Conservation (phyloP, 1,140 invertebrate species). For the Drosophila ananassae region DNA sequence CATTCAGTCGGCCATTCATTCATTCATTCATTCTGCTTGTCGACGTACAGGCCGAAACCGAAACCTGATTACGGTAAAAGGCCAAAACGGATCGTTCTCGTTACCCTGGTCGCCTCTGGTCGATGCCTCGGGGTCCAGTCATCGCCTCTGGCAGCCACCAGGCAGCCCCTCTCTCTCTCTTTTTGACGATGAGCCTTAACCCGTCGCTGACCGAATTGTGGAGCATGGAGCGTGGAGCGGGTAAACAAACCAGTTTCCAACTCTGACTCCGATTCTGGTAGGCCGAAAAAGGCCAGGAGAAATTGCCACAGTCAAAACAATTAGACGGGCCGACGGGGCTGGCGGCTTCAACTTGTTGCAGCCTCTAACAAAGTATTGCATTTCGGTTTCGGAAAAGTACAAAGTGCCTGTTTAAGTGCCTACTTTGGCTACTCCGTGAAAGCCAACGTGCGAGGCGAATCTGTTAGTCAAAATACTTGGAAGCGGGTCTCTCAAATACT, state of each 20-base stretch:
- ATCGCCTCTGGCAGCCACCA: slow-evolving; percentile 26
- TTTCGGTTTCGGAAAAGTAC: slow-evolving; percentile 58
- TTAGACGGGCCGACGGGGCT: slow-evolving; percentile 50
- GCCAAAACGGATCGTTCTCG: slow-evolving; percentile 41
- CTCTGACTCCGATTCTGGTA: slow-evolving; percentile 3
- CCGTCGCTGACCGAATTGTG: slow-evolving; percentile 44
- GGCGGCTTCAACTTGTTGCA: slow-evolving; percentile 63
- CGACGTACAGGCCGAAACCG: slow-evolving; percentile 20
- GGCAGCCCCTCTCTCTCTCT: not conserved
- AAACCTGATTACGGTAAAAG: slow-evolving; percentile 53
- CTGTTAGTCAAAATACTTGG: no score
- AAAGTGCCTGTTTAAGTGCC: slow-evolving; percentile 68
- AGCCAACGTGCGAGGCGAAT: no score
- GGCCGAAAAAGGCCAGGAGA: slow-evolving; percentile 66
- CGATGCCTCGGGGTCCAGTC: slow-evolving; percentile 24
- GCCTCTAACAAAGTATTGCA: slow-evolving; percentile 25
- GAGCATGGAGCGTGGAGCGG: slow-evolving; percentile 3
- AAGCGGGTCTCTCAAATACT: no score
- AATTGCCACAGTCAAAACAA: slow-evolving; percentile 75
- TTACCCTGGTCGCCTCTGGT: slow-evolving; percentile 15
- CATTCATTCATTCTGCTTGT: slow-evolving; percentile 36
- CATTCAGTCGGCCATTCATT: slow-evolving; percentile 44
- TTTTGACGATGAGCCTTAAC: slow-evolving; percentile 18
- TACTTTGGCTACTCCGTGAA: slow-evolving; percentile 5
- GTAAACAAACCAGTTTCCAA: slow-evolving; percentile 50